These are phyloP conservation scores for Tetramorium bicarinatum DNA, from an alignment of 2,888 invertebrate genomes.

Conservation along the genomic window DNA sequence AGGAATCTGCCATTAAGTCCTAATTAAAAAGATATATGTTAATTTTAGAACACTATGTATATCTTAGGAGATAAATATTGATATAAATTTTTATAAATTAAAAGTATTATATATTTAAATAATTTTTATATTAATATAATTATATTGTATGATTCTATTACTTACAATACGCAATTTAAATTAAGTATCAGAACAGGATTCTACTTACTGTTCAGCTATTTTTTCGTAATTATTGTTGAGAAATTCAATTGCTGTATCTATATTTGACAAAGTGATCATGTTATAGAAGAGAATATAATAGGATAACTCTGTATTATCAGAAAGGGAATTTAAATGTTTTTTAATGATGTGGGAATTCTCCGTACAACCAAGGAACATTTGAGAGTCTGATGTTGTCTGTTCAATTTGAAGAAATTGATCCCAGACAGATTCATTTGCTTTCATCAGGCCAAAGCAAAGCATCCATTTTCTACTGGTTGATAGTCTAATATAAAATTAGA, in stretches of 20 bases:
- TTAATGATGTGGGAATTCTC: slow-evolving; percentile 84
- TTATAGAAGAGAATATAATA: neutral
- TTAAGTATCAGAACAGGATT: neutral
- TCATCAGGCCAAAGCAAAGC: slow-evolving; percentile 86
- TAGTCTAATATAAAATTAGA: slow-evolving; percentile 28
- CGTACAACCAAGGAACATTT: slow-evolving; percentile 85
- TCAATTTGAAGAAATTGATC: slow-evolving; percentile 49
- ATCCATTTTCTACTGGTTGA: slow-evolving; percentile 68
- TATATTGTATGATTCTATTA: too few relatives aligned
- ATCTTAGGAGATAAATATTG: too few relatives aligned
- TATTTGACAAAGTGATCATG: neutral
- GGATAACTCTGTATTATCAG: too few relatives aligned
- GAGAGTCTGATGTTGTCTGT: neutral
- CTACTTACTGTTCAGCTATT: slow-evolving; percentile 31
- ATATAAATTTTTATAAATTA: too few relatives aligned
- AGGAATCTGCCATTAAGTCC: too few relatives aligned
- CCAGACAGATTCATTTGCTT: slow-evolving; percentile 69
- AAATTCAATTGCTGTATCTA: slow-evolving; percentile 23
- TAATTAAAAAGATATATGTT: too few relatives aligned
- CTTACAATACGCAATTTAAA: neutral
- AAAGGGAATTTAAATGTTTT: slow-evolving; percentile 59
- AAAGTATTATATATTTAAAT: too few relatives aligned
- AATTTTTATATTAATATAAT: too few relatives aligned
- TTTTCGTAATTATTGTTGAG: slow-evolving; percentile 24
- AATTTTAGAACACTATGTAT: too few relatives aligned